These are phyloP conservation scores for Aspidiotus destructor DNA, from an alignment of 2,888 invertebrate species.

Conservation along the genomic window DNA sequence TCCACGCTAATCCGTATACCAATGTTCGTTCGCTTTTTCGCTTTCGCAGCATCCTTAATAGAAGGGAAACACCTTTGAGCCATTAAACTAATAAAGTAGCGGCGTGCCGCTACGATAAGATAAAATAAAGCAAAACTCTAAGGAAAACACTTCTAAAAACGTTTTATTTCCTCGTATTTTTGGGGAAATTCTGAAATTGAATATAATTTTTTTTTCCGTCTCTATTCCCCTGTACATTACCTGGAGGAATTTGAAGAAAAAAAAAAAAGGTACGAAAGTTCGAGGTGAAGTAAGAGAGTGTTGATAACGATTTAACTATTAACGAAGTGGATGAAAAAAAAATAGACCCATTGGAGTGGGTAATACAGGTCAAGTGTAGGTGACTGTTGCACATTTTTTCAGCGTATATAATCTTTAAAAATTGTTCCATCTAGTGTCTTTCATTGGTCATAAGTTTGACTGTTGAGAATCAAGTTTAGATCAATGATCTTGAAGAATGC, in stretches of 20 bases:
- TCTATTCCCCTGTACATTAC: background rate
- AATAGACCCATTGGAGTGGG: too few relatives aligned
- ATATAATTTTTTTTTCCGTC: background rate
- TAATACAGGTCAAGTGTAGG: too few relatives aligned
- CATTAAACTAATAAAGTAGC: constrained; percentile 24
- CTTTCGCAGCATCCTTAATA: constrained; percentile 11
- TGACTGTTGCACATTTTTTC: too few relatives aligned
- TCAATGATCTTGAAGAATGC: too few relatives aligned
- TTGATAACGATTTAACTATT: too few relatives aligned
- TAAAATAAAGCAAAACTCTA: too few relatives aligned
- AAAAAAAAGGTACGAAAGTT: constrained; percentile 2
- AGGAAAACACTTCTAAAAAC: background rate
- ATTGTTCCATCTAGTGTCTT: too few relatives aligned
- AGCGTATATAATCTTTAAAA: too few relatives aligned
- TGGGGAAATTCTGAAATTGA: background rate
- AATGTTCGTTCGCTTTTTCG: background rate
- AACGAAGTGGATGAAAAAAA: too few relatives aligned
- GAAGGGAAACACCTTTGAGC: constrained; percentile 31
- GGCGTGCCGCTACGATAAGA: background rate
- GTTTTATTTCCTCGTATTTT: background rate
- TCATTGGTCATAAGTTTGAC: too few relatives aligned
- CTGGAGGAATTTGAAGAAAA: background rate
- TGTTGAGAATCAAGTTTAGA: too few relatives aligned
- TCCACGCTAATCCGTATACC: constrained; percentile 7
- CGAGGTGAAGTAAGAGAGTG: too few relatives aligned